Conservation (phyloP, 2,888 invertebrate genomes). For the Drosophila demipolita region DNA sequence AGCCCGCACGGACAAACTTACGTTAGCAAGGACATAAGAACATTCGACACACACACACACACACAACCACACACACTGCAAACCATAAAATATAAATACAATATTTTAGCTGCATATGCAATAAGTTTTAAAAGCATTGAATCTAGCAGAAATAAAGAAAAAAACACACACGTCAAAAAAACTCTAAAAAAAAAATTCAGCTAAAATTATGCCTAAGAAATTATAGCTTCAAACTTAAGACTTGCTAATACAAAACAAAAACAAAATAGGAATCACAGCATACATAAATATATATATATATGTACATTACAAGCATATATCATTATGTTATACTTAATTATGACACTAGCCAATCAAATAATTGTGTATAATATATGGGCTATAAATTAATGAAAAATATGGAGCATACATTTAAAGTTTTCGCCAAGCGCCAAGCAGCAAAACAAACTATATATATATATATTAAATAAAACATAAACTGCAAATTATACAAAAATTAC, state of each 20-base stretch:
- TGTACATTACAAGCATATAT: conserved; percentile 37
- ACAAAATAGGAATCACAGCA: conserved; percentile 19
- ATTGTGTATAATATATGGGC: conserved; percentile 77
- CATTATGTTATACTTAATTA: conserved; percentile 64
- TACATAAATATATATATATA: conserved; percentile 34
- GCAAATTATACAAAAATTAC: conserved; percentile 21
- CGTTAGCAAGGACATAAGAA: conserved; percentile 16
- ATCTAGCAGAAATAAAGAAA: conserved; percentile 13
- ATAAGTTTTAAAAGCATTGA: conserved; percentile 55
- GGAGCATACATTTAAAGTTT: background rate
- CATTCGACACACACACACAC: conserved; percentile 2
- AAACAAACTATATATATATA: conserved; percentile 8
- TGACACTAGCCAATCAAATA: conserved; percentile 78
- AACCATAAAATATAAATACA: conserved; percentile 24
- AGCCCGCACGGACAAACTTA: conserved; percentile 31
- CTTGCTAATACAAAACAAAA: conserved; percentile 60
- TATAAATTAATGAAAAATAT: conserved; percentile 31
- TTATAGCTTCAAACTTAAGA: conserved; percentile 74
- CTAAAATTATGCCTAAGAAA: conserved; percentile 67
- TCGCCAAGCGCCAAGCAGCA: conserved; percentile 13
- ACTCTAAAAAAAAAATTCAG: conserved; percentile 29
- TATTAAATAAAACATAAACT: conserved; percentile 20
- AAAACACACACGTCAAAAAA: background rate
- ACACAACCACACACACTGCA: conserved; percentile 5
- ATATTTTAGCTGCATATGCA: conserved; percentile 58